phyloP scores from a whole-genome alignment of 2,797 vertebrate species.

The Streptopelia turtur region DNA sequence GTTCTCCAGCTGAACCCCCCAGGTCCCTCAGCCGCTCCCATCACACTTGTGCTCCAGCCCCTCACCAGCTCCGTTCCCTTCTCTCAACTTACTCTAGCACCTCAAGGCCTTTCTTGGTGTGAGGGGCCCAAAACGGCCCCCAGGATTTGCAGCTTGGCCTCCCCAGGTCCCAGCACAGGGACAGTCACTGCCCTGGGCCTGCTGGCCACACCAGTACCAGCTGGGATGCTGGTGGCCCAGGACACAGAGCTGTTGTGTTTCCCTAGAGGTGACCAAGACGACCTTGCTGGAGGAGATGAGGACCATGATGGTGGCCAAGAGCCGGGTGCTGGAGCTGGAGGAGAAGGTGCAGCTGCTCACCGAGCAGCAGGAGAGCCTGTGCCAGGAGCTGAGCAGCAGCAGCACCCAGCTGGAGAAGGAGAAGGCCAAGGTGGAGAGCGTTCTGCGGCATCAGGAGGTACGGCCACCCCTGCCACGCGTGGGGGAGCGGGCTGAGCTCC shows the following conservation, averaged over 20 bases:
- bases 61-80: too few species aligned
- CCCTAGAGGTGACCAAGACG: constrained; percentile 77
- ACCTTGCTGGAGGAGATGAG: constrained; percentile 76
- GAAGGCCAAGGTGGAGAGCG: constrained; percentile 82
- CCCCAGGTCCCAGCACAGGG: too few species aligned
- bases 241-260: neutral
- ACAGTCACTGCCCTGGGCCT: too few species aligned
- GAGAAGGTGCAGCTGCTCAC: constrained; percentile 77
- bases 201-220: too few species aligned
- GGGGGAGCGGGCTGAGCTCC: fast-evolving
- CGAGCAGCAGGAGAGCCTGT: constrained; percentile 52
- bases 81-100: too few species aligned
- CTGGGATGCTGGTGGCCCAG: too few species aligned
- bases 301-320: constrained; percentile 60
- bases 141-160: too few species aligned
- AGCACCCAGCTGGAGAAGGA: constrained; percentile 84
- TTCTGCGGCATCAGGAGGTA: constrained; percentile 87
- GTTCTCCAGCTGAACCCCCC: too few species aligned
- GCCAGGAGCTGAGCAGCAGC: constrained; percentile 75
- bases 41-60: too few species aligned
- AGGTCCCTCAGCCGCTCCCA: too few species aligned
- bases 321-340: constrained; percentile 73
- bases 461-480: neutral
- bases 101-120: too few species aligned
- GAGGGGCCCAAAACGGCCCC: too few species aligned